Evolutionary conservation across 2,113 vertebrate genomes (phyloP).

Genomic region (Entelurus aequoreus): DNA sequence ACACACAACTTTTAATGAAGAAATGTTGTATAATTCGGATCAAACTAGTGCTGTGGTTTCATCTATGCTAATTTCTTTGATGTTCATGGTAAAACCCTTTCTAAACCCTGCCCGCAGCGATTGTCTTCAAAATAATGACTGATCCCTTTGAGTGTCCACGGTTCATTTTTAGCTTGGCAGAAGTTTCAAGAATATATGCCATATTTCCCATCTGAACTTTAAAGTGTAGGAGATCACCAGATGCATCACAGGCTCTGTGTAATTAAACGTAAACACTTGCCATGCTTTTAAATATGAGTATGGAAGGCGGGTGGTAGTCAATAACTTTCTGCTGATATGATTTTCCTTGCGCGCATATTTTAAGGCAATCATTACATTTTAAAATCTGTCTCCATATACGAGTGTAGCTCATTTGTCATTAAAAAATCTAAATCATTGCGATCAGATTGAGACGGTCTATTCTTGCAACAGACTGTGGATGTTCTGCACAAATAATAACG

Average conservation of each 20-base stretch:
- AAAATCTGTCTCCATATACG: background rate
- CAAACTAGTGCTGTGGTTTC: no score
- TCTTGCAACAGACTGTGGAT: background rate
- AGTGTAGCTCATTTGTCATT: background rate
- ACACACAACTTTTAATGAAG: background rate
- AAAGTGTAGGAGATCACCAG: background rate
- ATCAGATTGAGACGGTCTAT: background rate
- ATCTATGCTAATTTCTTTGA: no score
- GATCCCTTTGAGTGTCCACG: background rate
- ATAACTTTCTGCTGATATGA: background rate
- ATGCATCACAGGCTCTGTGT: background rate
- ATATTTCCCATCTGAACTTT: background rate
- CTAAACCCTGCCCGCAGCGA: background rate
- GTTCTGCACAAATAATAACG: background rate
- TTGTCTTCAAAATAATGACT: background rate
- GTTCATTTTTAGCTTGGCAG: background rate
- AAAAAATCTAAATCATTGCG: background rate
- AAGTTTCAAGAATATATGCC: background rate
- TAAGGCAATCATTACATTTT: background rate
- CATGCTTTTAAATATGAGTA: background rate
- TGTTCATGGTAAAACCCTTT: background rate
- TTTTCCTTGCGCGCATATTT: background rate
- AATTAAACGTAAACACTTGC: background rate
- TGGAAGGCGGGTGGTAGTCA: background rate
- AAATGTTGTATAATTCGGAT: background rate